These are phyloP conservation scores for Adineta ricciae DNA, from an alignment of 2,888 invertebrate species.

Conservation along the genomic window DNA sequence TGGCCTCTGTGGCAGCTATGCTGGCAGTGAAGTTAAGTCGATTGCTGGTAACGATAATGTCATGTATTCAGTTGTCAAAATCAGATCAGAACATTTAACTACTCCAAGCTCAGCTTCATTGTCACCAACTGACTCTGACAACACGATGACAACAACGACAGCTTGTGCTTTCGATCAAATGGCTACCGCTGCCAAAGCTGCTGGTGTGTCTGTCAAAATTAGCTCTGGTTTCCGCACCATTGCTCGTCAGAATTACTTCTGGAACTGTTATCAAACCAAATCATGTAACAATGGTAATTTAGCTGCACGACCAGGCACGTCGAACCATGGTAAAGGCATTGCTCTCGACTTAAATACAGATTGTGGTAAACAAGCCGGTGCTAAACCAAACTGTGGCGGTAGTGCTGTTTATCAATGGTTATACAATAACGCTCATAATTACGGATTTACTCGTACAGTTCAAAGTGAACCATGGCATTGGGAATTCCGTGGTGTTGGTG, in stretches of 20 bases:
- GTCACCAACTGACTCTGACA: neutral
- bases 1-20: neutral
- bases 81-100: neutral
- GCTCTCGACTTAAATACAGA: neutral
- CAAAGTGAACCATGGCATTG: constrained; percentile 3
- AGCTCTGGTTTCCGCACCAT: neutral
- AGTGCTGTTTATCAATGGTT: neutral
- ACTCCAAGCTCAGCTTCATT: neutral
- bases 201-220: neutral
- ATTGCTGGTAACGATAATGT: neutral
- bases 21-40: neutral
- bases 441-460: neutral
- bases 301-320: neutral
- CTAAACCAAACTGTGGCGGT: neutral
- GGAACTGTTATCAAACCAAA: constrained; percentile 6
- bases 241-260: neutral
- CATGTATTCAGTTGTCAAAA: neutral
- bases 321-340: neutral
- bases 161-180: neutral
- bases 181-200: neutral
- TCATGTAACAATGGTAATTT: neutral
- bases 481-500: neutral
- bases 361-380: neutral
- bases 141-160: neutral
- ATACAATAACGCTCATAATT: neutral